These are phyloP conservation scores for Limnephilus auricula DNA, from an alignment of 2,888 invertebrate species.

Conservation along the genomic window DNA sequence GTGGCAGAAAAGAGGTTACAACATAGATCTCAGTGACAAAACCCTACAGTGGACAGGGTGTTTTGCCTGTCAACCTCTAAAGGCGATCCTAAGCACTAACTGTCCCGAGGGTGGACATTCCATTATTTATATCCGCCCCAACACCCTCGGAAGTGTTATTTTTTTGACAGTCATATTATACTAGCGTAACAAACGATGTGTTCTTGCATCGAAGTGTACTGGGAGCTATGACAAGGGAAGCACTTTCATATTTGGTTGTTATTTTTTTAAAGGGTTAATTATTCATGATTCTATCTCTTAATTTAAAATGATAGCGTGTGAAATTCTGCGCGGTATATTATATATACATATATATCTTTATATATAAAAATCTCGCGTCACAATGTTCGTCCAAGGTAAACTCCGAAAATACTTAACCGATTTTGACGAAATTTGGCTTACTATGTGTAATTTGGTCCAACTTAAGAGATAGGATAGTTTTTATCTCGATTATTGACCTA, in stretches of 20 bases:
- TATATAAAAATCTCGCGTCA: too few species aligned
- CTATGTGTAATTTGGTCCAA: too few species aligned
- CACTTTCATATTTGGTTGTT: neutral
- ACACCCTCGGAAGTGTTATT: neutral
- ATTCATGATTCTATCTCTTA: too few species aligned
- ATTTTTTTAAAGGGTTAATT: neutral
- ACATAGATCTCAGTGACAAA: neutral
- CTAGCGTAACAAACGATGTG: neutral
- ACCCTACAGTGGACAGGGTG: neutral
- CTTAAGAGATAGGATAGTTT: too few species aligned
- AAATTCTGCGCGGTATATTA: too few species aligned
- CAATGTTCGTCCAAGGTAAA: too few species aligned
- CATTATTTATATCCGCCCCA: neutral
- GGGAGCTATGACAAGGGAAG: neutral
- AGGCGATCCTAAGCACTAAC: neutral
- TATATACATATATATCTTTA: too few species aligned
- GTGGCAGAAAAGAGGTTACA: neutral
- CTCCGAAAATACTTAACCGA: too few species aligned
- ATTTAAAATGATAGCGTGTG: too few species aligned
- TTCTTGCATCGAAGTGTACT: neutral
- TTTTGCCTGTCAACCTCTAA: neutral
- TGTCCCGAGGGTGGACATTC: neutral
- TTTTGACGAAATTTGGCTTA: too few species aligned
- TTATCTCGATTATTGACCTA: too few species aligned
- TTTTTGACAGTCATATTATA: neutral